Evolutionary conservation across 1,140 invertebrate species (phyloP).

Genomic region (Vanessa tameamea): DNA sequence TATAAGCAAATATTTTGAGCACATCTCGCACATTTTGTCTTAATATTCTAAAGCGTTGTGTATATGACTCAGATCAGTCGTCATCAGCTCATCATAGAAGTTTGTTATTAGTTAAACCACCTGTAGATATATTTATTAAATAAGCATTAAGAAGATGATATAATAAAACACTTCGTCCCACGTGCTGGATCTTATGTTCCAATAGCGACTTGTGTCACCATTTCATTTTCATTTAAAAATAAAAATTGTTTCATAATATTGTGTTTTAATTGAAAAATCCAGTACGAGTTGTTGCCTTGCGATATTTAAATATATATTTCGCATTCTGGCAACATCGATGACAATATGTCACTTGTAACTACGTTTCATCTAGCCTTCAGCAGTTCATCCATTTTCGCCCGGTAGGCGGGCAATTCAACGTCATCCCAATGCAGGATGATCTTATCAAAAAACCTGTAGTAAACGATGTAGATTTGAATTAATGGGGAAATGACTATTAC

Average conservation of each 20-base stretch:
- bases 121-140: slow-evolving; percentile 1
- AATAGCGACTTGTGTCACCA: not conserved
- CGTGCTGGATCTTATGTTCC: not conserved
- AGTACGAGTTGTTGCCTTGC: not conserved
- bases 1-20: too few relatives aligned
- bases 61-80: not conserved
- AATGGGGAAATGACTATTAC: not conserved
- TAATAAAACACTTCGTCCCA: not conserved
- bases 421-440: slow-evolving; percentile 61
- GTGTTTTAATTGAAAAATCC: not conserved
- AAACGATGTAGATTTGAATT: slow-evolving; percentile 12
- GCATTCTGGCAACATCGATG: not conserved
- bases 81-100: slow-evolving; percentile 10
- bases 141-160: not conserved
- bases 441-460: slow-evolving; percentile 62
- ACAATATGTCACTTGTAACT: not conserved
- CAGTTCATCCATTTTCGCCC: slow-evolving; percentile 42
- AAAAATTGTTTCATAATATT: not conserved
- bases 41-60: too few relatives aligned
- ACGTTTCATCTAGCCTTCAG: slow-evolving; percentile 13
- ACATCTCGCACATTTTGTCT: too few relatives aligned
- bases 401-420: slow-evolving; percentile 54
- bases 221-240: not conserved
- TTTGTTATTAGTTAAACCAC: slow-evolving; percentile 5
- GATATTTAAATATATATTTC: slow-evolving; percentile 4